Conservation (phyloP, 2,888 invertebrate genomes). For the Dilophus febrilis region DNA sequence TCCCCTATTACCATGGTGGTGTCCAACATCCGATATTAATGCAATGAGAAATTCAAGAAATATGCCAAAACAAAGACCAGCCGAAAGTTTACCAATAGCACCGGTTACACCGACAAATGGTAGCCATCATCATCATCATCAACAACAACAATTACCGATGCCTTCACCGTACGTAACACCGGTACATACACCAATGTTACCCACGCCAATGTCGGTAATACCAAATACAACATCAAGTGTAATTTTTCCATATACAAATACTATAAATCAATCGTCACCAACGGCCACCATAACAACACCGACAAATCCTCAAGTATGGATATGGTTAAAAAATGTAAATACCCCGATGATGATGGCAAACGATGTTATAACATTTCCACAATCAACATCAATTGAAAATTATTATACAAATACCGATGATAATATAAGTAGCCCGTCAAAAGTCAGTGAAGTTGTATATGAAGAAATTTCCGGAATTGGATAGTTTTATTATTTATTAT, state of each 20-base stretch:
- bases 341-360: not conserved
- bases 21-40: not conserved
- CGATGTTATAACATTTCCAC: conserved; percentile 1
- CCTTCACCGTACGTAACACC: no score
- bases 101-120: no score
- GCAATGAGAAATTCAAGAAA: not conserved
- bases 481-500: not conserved
- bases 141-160: no score
- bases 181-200: no score
- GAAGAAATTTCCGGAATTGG: conserved; percentile 3
- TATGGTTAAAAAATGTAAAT: conserved; percentile 4
- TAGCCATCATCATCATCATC: no score
- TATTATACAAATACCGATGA: conserved; percentile 4
- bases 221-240: no score
- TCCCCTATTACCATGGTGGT: not conserved
- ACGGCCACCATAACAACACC: not conserved
- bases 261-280: not conserved
- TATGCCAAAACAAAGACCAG: not conserved
- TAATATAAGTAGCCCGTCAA: conserved; percentile 3
- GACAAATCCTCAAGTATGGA: conserved; percentile 3
- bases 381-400: conserved; percentile 3
- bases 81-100: conserved; percentile 1
- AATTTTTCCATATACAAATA: no score
- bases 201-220: no score
- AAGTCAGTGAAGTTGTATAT: conserved; percentile 3